Percentiles rank a stretch among this genome's conserved stretches.
Conservation (phyloP, 2,888 invertebrate species). For the Megalurothrips usitatus region DNA sequence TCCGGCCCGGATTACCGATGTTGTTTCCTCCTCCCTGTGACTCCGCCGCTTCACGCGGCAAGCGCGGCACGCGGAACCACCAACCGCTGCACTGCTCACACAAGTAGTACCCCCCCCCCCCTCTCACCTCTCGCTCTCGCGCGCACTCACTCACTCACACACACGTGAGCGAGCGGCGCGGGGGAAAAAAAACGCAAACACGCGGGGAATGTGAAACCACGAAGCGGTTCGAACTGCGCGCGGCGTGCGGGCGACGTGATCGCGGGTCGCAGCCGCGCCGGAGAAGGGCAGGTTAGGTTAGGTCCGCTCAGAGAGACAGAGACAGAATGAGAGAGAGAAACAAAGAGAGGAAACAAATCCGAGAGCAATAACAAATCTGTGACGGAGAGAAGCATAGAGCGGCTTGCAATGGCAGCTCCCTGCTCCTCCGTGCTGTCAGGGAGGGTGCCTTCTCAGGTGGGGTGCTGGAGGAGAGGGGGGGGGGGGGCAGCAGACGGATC, state of each 20-base stretch:
- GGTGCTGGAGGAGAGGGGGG: not conserved
- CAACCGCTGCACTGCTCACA: too few species aligned
- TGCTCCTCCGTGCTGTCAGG: too few species aligned
- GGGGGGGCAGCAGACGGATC: not conserved
- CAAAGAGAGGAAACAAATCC: not conserved
- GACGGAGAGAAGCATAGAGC: too few species aligned
- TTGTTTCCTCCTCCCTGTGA: not conserved
- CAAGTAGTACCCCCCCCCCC: not conserved
- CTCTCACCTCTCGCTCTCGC: not conserved
- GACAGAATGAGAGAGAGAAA: too few species aligned
- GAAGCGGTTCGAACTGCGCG: not conserved
- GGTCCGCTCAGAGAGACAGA: too few species aligned
- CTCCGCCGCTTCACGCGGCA: too few species aligned
- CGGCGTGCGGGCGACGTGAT: not conserved
- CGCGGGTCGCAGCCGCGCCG: not conserved
- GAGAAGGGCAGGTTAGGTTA: too few species aligned
- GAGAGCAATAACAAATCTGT: too few species aligned
- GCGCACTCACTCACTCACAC: not conserved
- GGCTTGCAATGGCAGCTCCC: too few species aligned
- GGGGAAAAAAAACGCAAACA: not conserved
- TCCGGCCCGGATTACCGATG: too few species aligned
- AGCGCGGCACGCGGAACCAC: too few species aligned
- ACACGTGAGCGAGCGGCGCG: not conserved
- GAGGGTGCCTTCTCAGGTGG: too few species aligned
- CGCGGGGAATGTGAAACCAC: constrained; percentile 5